Conservation (phyloP, 2,888 invertebrate genomes). For the Leptinotarsa rubiginosa region DNA sequence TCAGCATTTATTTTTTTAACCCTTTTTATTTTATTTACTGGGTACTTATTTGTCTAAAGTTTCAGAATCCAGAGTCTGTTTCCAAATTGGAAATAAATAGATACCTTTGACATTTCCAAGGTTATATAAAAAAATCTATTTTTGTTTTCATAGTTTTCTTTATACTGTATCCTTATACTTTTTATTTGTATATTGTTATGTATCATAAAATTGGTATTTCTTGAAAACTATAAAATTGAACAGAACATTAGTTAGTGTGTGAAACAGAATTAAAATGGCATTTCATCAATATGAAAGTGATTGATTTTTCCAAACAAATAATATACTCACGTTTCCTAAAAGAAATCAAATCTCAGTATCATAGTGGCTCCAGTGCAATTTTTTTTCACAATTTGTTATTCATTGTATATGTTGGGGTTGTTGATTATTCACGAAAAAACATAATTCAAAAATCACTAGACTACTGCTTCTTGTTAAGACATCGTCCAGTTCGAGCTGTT, state of each 20-base stretch:
- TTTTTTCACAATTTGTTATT: not conserved
- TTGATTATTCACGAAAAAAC: not conserved
- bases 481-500: not conserved
- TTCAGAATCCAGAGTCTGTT: not conserved
- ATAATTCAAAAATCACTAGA: not conserved
- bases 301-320: not conserved
- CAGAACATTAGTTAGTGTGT: not conserved
- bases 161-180: too few relatives aligned
- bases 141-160: too few relatives aligned
- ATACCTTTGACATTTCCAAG: not conserved
- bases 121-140: too few relatives aligned
- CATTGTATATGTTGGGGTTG: conserved; percentile 3
- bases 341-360: not conserved
- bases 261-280: not conserved
- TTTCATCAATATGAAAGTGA: not conserved
- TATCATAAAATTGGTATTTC: not conserved
- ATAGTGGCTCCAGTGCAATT: not conserved
- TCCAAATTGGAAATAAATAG: not conserved
- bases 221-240: not conserved
- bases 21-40: not conserved
- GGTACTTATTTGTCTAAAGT: not conserved
- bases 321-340: conserved; percentile 2
- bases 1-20: not conserved
- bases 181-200: not conserved
- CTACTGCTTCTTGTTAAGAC: not conserved